phyloP scores from a whole-genome alignment of 64 coral and sea anemone genomes.

The Catalaphyllia jardinei region DNA sequence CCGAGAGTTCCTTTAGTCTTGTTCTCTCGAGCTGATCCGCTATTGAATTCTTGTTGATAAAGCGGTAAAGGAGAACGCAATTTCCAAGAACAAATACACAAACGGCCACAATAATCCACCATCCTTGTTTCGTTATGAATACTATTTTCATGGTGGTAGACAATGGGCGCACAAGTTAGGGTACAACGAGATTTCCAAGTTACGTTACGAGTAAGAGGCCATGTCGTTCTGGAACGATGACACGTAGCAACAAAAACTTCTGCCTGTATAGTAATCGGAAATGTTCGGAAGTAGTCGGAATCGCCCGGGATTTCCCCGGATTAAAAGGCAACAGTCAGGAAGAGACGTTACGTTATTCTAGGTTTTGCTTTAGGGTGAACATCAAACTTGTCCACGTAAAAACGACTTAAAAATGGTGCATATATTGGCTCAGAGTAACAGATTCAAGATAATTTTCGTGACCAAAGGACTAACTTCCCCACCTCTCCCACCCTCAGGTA shows the following conservation, averaged over 20 bases:
- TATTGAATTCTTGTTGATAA: constrained; percentile 23
- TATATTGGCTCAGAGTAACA: no score
- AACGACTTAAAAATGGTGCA: no score
- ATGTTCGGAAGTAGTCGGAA: constrained; percentile 1
- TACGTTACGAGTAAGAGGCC: not conserved
- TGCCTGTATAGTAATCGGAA: not conserved
- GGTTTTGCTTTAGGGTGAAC: no score
- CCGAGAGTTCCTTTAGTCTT: not conserved
- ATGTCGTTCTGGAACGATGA: not conserved
- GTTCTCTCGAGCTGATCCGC: not conserved
- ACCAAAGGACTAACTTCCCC: no score
- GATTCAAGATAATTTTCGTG: no score
- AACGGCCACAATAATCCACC: constrained; percentile 12
- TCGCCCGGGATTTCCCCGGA: no score
- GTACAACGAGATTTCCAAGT: not conserved
- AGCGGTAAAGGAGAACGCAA: constrained; percentile 42
- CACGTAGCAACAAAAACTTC: constrained; percentile 14
- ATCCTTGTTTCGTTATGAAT: constrained; percentile 51
- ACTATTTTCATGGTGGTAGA: constrained; percentile 42
- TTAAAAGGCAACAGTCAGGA: no score
- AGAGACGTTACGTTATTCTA: no score
- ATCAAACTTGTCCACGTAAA: no score
- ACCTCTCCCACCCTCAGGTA: not conserved
- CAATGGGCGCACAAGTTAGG: not conserved
- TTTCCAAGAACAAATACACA: constrained; percentile 56